Conservation (phyloP, 2,888 invertebrate species). For the Ectobius pallidus region DNA sequence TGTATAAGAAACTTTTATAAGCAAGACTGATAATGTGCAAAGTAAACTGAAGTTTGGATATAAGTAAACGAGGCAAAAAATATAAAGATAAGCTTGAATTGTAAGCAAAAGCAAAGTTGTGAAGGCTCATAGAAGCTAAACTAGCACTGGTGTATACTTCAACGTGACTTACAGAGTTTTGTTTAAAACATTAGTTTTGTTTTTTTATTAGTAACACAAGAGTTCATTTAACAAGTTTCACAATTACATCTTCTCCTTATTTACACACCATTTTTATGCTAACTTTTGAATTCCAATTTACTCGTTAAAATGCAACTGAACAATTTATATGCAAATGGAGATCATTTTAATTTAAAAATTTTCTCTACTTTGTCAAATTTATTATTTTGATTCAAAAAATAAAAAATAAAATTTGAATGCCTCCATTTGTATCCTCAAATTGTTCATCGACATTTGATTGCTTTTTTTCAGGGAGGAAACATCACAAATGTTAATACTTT, state of each 20-base stretch:
- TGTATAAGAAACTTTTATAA: too few species aligned
- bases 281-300: slow-evolving; percentile 18
- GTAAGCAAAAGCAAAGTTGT: too few species aligned
- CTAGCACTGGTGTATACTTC: too few species aligned
- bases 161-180: slow-evolving; percentile 23
- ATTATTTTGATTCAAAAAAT: too few species aligned
- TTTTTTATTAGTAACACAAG: slow-evolving; percentile 44
- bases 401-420: not conserved
- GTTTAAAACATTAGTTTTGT: slow-evolving; percentile 39
- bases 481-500: slow-evolving; percentile 6
- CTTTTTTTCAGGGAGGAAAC: not conserved
- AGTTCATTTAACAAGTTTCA: slow-evolving; percentile 39
- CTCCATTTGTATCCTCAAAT: slow-evolving; percentile 4
- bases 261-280: slow-evolving; percentile 25
- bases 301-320: slow-evolving; percentile 23
- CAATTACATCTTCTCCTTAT: slow-evolving; percentile 35
- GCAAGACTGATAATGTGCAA: too few species aligned
- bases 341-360: slow-evolving; percentile 17
- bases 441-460: slow-evolving; percentile 20
- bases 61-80: too few species aligned
- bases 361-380: not conserved
- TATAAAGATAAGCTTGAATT: too few species aligned
- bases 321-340: slow-evolving; percentile 3
- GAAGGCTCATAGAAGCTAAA: too few species aligned
- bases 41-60: too few species aligned